These are phyloP conservation scores for Rhopalosiphum padi DNA, from an alignment of 1,140 invertebrate species.

Conservation along the genomic window DNA sequence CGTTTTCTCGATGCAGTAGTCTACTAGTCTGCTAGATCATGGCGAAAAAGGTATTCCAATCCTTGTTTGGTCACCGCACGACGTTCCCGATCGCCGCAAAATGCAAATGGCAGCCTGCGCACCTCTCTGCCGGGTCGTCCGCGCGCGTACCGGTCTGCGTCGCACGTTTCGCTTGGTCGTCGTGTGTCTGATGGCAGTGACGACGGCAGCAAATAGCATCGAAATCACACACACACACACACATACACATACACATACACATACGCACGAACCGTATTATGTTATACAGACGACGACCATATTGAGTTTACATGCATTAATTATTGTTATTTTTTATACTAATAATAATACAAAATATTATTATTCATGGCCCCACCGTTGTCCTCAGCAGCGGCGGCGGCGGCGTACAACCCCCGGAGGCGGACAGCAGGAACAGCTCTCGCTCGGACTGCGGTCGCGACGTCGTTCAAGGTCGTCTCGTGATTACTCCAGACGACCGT, in stretches of 20 bases:
- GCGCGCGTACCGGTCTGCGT: neutral
- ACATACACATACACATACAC: neutral
- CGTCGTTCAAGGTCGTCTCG: slow-evolving; percentile 15
- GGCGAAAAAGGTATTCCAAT: neutral
- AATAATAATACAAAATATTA: slow-evolving; percentile 1
- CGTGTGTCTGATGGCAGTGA: neutral
- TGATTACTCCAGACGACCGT: neutral
- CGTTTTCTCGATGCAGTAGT: neutral
- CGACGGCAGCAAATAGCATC: slow-evolving; percentile 16
- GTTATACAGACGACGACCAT: neutral
- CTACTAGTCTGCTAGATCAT: too few species aligned
- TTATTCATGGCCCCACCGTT: neutral
- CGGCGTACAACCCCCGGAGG: neutral
- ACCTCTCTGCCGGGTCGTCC: neutral
- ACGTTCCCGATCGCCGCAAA: neutral
- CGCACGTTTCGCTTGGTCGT: slow-evolving; percentile 22
- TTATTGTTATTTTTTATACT: neutral
- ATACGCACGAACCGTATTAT: neutral
- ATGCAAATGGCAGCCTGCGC: neutral
- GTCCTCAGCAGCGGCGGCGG: neutral
- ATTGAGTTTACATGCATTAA: slow-evolving; percentile 17
- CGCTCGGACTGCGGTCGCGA: slow-evolving; percentile 23
- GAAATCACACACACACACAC: neutral
- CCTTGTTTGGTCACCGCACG: neutral
- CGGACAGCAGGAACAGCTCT: neutral